Base-by-base conservation (phyloP, 2,888 invertebrate genomes). In the Caenorhabditis uteleia region DNA sequence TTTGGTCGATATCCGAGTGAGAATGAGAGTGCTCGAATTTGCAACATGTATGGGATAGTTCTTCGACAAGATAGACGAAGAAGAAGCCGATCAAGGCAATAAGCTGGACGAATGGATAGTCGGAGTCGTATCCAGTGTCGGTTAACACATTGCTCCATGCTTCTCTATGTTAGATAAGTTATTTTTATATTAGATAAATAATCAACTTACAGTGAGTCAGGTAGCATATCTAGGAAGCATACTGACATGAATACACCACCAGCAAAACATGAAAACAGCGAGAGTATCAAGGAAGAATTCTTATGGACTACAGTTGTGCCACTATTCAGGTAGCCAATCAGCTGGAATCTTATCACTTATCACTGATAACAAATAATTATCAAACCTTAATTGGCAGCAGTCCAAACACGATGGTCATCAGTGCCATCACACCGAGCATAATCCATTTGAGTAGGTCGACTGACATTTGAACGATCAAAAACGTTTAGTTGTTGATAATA, bases 351-450 rank as follows among this genome's bases (percentile, higher is more conserved):
- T 10, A 20, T 12, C 10, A 3, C 21, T 36, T 29, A 25, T 12
- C n/a, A n/a, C n/a, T n/a, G n/a, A n/a, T n/a, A n/a, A n/a, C 21
- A 47, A 42, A 21, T 21, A 36, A 36, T 39, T 18, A 40, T 23
- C 16, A 21, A 12, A 94, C 87, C 59, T 68, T 59, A 78, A 89
- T 87, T 7, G 98, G 86, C 16, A 74, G 25, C 27, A 76, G 45
- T n/a, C 77, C 76, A 46, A 69, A 73, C 18, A 74, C 21, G 12
- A 71, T 34, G 14, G 74, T 65, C 33, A 75, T 62, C 8, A 75
- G 20, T 6, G 51, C 62, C 76, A 77, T 75, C 12, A 68, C 68
- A 14, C 57, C 70, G 18, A 77, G 57, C 43, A 77, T 62, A 20
- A 75, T 70, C 40, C 65, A 54, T 60, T 77, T 77, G 14, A 77